These are phyloP conservation scores for Musca domestica DNA, from an alignment of 1,140 invertebrate species.

Conservation along the genomic window DNA sequence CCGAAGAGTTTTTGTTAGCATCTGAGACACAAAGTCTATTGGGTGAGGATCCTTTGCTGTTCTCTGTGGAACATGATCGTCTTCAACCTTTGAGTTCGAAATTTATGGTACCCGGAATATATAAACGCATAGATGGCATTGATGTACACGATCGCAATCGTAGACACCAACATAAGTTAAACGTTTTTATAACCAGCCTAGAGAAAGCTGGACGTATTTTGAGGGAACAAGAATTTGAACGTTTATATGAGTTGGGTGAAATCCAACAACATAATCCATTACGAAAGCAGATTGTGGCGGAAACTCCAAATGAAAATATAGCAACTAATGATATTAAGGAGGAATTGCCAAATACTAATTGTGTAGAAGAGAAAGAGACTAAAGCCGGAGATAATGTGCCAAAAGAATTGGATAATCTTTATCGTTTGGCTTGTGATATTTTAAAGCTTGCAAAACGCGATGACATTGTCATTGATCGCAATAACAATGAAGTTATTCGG, in stretches of 20 bases:
- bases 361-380: not conserved
- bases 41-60: conserved; percentile 20
- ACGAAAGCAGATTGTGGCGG: not conserved
- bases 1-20: conserved; percentile 12
- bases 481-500: conserved; percentile 43
- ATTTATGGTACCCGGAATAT: conserved; percentile 28
- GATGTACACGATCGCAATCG: not conserved
- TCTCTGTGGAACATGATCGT: conserved; percentile 18
- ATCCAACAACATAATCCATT: too few relatives aligned
- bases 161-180: not conserved
- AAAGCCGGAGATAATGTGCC: not conserved
- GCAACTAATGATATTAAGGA: not conserved
- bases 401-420: conserved; percentile 32
- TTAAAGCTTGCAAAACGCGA: conserved; percentile 38
- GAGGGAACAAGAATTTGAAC: not conserved
- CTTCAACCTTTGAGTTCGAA: conserved; percentile 21
- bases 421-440: conserved; percentile 42
- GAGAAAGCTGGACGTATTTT: conserved; percentile 15
- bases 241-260: conserved; percentile 11
- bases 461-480: conserved; percentile 49
- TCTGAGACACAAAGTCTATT: conserved; percentile 6
- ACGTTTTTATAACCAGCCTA: conserved; percentile 7
- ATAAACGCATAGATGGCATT: conserved; percentile 18
- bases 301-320: not conserved
- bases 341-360: not conserved